phyloP scores from a whole-genome alignment of 1,140 invertebrate species.

The Philaenus spumarius region DNA sequence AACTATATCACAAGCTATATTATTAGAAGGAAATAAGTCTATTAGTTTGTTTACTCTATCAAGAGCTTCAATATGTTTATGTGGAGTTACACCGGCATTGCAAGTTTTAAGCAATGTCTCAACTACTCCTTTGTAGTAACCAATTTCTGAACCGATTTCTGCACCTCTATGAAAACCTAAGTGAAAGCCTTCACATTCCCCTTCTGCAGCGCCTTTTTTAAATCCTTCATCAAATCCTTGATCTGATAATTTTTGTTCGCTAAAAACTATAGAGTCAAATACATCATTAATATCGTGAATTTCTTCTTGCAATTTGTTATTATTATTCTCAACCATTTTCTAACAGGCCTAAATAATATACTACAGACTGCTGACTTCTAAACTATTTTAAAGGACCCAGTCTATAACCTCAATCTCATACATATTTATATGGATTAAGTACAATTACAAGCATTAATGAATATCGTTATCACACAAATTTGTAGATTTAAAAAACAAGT shows the following conservation, averaged over 20 bases:
- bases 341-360: too few species aligned
- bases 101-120: conserved; percentile 5
- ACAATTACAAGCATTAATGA: too few species aligned
- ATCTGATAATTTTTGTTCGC: conserved; percentile 29
- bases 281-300: conserved; percentile 32
- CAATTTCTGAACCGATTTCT: conserved; percentile 37
- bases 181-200: conserved; percentile 34
- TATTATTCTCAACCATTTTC: background rate
- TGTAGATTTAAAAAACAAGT: too few species aligned
- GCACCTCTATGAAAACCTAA: conserved; percentile 36
- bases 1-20: conserved; percentile 33
- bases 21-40: conserved; percentile 31
- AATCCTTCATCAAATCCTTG: conserved; percentile 33
- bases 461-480: too few species aligned
- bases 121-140: conserved; percentile 34
- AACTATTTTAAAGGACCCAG: too few species aligned
- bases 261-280: conserved; percentile 33
- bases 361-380: too few species aligned
- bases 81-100: background rate
- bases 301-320: background rate
- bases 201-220: conserved; percentile 29
- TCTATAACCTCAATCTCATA: too few species aligned
- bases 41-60: conserved; percentile 29
- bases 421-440: too few species aligned
- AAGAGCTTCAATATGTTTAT: conserved; percentile 11